These are phyloP conservation scores for Rhinichthys klamathensis DNA, from an alignment of 2,113 vertebrate species.

Conservation along the genomic window DNA sequence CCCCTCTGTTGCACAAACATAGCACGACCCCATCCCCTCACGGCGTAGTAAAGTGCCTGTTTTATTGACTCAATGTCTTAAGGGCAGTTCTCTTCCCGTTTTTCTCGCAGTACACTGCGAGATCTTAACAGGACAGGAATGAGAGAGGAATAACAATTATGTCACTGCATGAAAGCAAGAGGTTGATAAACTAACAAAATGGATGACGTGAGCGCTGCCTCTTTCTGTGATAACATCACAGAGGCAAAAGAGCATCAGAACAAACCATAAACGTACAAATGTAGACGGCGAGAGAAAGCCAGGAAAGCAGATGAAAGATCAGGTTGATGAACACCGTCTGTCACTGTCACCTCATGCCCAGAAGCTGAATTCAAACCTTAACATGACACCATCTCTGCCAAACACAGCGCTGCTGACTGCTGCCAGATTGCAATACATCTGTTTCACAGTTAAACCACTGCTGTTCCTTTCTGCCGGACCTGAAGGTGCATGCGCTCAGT, in stretches of 20 bases:
- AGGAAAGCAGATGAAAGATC: slow-evolving; percentile 14
- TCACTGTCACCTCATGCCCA: slow-evolving; percentile 16
- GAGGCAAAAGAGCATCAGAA: slow-evolving; percentile 5
- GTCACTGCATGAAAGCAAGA: slow-evolving; percentile 5
- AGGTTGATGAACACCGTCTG: slow-evolving; percentile 8
- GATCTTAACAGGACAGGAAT: slow-evolving; percentile 56
- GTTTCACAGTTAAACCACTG: slow-evolving; percentile 13
- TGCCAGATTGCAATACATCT: slow-evolving; percentile 33
- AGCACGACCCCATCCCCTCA: slow-evolving; percentile 52
- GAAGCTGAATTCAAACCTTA: slow-evolving; percentile 24
- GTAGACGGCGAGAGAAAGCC: background rate
- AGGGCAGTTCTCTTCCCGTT: slow-evolving; percentile 61
- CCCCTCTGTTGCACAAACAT: slow-evolving; percentile 2
- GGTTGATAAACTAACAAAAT: slow-evolving; percentile 46
- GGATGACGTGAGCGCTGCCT: background rate
- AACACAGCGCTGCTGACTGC: slow-evolving; percentile 8
- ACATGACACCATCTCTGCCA: slow-evolving; percentile 22
- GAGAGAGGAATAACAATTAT: slow-evolving; percentile 59
- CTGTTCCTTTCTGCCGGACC: slow-evolving; percentile 2
- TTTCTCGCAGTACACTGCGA: slow-evolving; percentile 52
- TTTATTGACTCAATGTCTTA: slow-evolving; percentile 66
- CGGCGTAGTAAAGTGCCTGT: slow-evolving; percentile 64
- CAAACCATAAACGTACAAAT: background rate
- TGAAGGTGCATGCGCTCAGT: background rate
- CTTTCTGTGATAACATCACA: slow-evolving; percentile 5